These are phyloP conservation scores for fruit fly (Drosophila melanogaster) DNA, from an alignment of 1,140 invertebrate species.

Conservation along the genomic window Release_6_plus_ISO1_MT NT_037436.4:438501-439000, in stretches of 20 bases:
- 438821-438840: conserved; percentile 6
- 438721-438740: too few species aligned
- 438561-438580: conserved; percentile 3
- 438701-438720: too few species aligned
- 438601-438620: conserved; percentile 12
- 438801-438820: neutral
- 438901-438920: neutral
- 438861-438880: conserved; percentile 11
- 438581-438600: conserved; percentile 45
- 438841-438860: conserved; percentile 20
- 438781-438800: conserved; percentile 6
- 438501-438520: conserved; percentile 63
- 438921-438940: conserved; percentile 6
- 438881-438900: conserved; percentile 11
- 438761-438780: neutral
- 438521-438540: conserved; percentile 52
- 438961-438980: conserved; percentile 49
- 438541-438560: conserved; percentile 28
- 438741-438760: neutral
- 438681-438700: neutral
- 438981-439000: neutral
- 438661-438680: conserved; percentile 1
- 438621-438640: conserved; percentile 13
- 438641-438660: neutral
- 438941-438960: conserved; percentile 27